Percentiles rank a stretch among this genome's conserved stretches.
These are phyloP conservation scores for Alentia gelatinosa DNA, from an alignment of 2,888 invertebrate species.

Conservation along the genomic window DNA sequence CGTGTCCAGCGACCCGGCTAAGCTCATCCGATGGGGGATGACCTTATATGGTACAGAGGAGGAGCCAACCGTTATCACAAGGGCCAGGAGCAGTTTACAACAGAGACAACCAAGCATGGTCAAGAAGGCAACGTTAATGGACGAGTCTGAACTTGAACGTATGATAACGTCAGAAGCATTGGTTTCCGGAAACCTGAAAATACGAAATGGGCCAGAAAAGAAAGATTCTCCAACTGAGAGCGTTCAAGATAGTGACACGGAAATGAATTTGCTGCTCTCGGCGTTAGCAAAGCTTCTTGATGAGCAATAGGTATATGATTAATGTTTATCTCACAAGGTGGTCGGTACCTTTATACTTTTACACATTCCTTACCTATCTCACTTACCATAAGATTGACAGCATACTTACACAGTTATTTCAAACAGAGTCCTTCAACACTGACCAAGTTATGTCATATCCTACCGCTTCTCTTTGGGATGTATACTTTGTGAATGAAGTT, in stretches of 20 bases:
- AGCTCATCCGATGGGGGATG: slow-evolving; percentile 55
- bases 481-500: too few species aligned
- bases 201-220: background rate
- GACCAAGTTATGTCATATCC: too few species aligned
- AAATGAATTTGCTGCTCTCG: background rate
- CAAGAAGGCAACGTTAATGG: slow-evolving; percentile 24
- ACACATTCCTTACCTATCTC: slow-evolving; percentile 9
- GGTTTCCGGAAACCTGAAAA: slow-evolving; percentile 48
- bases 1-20: slow-evolving; percentile 5
- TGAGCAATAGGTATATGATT: background rate
- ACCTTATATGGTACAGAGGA: slow-evolving; percentile 58
- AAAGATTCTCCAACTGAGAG: background rate
- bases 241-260: background rate
- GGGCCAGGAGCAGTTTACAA: background rate
- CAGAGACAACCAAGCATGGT: background rate
- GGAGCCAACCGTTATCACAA: slow-evolving; percentile 38
- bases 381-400: background rate
- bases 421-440: too few species aligned
- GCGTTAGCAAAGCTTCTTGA: background rate
- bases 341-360: background rate
- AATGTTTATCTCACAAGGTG: background rate
- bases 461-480: too few species aligned
- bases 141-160: background rate
- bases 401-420: too few species aligned
- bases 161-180: slow-evolving; percentile 51